Evolutionary conservation across 2,797 vertebrate genomes (phyloP).

Genomic region (Falco novaeseelandiae): DNA sequence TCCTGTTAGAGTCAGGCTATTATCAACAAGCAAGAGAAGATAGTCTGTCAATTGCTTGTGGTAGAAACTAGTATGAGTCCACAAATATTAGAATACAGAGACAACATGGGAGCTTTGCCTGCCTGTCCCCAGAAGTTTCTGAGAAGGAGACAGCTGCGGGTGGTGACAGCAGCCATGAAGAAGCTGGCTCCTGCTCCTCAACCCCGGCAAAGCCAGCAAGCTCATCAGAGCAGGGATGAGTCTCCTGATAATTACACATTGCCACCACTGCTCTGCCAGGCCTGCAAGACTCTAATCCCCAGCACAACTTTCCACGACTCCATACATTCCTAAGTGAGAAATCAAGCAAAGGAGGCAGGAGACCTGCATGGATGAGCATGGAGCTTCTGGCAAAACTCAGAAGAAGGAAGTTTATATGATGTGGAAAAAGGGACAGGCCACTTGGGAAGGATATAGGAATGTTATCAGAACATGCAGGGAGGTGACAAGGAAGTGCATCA

Average conservation of each 20-base stretch:
- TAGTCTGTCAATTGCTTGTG: neutral
- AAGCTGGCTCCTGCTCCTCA: neutral
- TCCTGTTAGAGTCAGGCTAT: neutral
- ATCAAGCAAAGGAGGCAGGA: too few relatives aligned
- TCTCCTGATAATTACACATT: neutral
- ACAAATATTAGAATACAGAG: neutral
- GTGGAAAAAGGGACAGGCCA: too few relatives aligned
- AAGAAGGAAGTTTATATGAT: too few relatives aligned
- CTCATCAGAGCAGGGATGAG: neutral
- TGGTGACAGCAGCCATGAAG: neutral
- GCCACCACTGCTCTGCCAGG: neutral
- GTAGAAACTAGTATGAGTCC: neutral
- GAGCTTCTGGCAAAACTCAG: too few relatives aligned
- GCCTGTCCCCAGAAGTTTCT: neutral
- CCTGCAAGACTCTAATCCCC: neutral
- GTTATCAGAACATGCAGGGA: too few relatives aligned
- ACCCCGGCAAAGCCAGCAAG: neutral
- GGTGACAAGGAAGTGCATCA: too few relatives aligned
- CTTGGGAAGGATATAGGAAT: too few relatives aligned
- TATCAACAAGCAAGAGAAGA: neutral
- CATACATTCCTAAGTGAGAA: too few relatives aligned
- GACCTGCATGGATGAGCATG: too few relatives aligned
- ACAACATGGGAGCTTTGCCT: fast-evolving
- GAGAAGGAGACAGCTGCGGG: neutral
- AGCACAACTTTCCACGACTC: neutral